These are phyloP conservation scores for Scaptomyza pallida DNA, from an alignment of 1,140 invertebrate species.

Conservation along the genomic window DNA sequence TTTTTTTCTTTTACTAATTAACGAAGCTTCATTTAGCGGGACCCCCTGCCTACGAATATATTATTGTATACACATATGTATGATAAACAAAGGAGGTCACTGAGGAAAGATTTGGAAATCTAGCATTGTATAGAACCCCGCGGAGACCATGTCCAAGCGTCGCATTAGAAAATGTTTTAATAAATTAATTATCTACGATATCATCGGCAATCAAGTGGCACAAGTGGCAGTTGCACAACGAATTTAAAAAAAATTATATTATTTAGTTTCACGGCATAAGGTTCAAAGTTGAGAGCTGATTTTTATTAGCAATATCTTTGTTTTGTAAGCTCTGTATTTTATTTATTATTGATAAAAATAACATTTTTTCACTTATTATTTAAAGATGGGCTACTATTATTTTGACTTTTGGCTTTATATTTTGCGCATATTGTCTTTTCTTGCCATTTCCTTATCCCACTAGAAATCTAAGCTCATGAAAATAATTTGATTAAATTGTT, in stretches of 20 bases:
- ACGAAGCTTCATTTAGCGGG: conserved; percentile 46
- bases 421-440: not conserved
- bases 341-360: no score
- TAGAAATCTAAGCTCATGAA: conserved; percentile 50
- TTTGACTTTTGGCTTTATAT: not conserved
- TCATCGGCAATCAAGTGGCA: conserved; percentile 47
- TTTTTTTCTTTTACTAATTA: conserved; percentile 42
- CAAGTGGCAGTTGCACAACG: conserved; percentile 34
- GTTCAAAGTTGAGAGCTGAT: conserved; percentile 36
- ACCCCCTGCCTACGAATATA: conserved; percentile 15
- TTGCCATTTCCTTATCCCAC: conserved; percentile 26
- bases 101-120: conserved; percentile 38
- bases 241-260: conserved; percentile 3
- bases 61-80: not conserved
- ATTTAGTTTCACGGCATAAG: conserved; percentile 20
- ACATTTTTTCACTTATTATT: no score
- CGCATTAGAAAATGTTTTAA: conserved; percentile 49
- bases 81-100: conserved; percentile 16
- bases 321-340: no score
- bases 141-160: conserved; percentile 4
- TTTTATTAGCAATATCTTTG: conserved; percentile 14
- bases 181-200: conserved; percentile 59
- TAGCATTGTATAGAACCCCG: not conserved
- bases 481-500: conserved; percentile 61
- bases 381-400: no score